Evolutionary conservation across 2,888 invertebrate genomes (phyloP), one percentile per base, ranked within the genome.

Genomic region (Hipparchia semele): DNA sequence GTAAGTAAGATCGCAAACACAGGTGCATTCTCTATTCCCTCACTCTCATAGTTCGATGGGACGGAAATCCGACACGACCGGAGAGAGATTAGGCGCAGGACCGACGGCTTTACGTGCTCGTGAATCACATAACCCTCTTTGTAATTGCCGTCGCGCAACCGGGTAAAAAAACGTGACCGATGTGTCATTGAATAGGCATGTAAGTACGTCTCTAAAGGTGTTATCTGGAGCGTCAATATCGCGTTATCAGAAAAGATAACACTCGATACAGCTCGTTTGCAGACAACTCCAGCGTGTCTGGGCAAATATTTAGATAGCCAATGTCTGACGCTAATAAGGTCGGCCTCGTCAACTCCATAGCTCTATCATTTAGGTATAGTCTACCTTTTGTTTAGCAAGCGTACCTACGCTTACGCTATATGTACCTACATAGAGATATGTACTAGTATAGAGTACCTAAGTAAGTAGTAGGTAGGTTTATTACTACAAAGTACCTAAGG

Each of bases 291-390:
- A 85, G 83, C 80, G 78, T 81, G 91, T 89, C 89, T 91, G 87
- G 82, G 83, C 84, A 87, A 89, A 90, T 90, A 87, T 90, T 92
- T 88, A 86, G 82, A 81, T 81, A 84, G 81, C 80, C 80, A 82
- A 85, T 83, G 84, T 85, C 84, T 86, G 85, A 82, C 81, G 72
- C 80, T 83, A 87, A 88, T 86, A 82, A 87, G 86, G 86, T 82
- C 85, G 84, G 82, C 80, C 75, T 76, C 78, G 69, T 53, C 53
- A 53, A 10, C 51, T 53, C 53, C 39, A 39, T 65, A 68, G 58
- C 13, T 56, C 13, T 45, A 58, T 58, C 58, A 23, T 56, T 7
- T 56, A 56, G 13, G 3, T 13, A 6, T 4, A 56, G 6, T 56
- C 8, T 56, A 33, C 53, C 65, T 53, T 33, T 12, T 23, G 51